These are phyloP conservation scores for Odontamblyopus lacepedii DNA, from an alignment of 2,797 vertebrate genomes.

Conservation along the genomic window DNA sequence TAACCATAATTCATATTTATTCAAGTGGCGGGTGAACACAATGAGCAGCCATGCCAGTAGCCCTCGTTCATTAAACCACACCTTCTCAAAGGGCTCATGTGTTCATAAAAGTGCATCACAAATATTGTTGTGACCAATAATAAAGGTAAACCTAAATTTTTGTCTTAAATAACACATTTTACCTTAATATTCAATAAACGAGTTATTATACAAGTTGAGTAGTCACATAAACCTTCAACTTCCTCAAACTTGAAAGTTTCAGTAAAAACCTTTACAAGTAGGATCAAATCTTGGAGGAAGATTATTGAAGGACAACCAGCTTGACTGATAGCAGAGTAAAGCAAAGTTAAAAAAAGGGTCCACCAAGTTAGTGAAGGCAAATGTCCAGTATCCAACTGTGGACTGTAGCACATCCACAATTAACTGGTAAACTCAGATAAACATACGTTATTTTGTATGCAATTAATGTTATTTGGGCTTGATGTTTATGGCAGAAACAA, in stretches of 20 bases:
- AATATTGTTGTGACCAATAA: conserved; percentile 71
- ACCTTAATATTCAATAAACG: conserved; percentile 66
- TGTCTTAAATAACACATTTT: conserved; percentile 75
- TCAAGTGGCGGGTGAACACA: conserved; percentile 28
- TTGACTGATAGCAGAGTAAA: conserved; percentile 24
- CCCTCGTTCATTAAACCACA: conserved; percentile 41
- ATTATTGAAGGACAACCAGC: conserved; percentile 40
- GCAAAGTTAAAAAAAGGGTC: neutral
- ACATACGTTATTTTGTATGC: neutral
- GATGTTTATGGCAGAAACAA: conserved; percentile 36
- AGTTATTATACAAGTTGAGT: conserved; percentile 76
- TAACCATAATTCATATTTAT: conserved; percentile 9
- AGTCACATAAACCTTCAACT: conserved; percentile 60
- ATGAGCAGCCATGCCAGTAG: conserved; percentile 31
- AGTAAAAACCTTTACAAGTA: conserved; percentile 31
- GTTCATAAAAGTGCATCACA: conserved; percentile 79
- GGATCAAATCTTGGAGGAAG: conserved; percentile 37
- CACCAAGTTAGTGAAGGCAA: conserved; percentile 1
- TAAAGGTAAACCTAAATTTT: conserved; percentile 73
- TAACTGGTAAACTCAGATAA: neutral
- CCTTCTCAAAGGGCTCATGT: conserved; percentile 59
- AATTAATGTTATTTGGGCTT: conserved; percentile 20
- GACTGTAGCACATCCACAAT: conserved; percentile 15
- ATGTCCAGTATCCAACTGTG: conserved; percentile 7
- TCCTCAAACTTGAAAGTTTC: conserved; percentile 46